Percentiles rank a stretch among this genome's conserved stretches.
Conservation (phyloP, 1,140 invertebrate genomes). For the Pentalonia nigronervosa region DNA sequence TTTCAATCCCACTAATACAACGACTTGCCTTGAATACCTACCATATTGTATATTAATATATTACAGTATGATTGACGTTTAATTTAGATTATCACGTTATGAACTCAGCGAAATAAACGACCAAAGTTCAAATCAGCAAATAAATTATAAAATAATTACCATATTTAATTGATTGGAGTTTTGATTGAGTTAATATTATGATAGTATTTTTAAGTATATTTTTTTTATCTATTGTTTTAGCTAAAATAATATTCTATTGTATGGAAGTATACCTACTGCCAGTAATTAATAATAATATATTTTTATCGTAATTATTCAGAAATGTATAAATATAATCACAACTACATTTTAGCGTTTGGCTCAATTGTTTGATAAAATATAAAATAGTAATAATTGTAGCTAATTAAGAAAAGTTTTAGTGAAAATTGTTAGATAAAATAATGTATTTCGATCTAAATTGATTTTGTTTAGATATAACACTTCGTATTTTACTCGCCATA, state of each 20-base stretch:
- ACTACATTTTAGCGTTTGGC: background rate
- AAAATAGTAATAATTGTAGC: background rate
- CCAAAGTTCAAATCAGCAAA: background rate
- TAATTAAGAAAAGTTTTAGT: background rate
- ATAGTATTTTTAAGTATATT: background rate
- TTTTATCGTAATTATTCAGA: background rate
- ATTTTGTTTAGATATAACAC: too few species aligned
- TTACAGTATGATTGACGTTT: background rate
- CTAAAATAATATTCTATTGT: background rate
- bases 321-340: background rate
- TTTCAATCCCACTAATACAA: background rate
- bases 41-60: conserved; percentile 6
- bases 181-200: background rate
- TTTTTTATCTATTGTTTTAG: background rate
- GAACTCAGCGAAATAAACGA: background rate
- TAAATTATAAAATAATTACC: background rate
- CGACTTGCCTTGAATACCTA: background rate
- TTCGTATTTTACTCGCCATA: too few species aligned
- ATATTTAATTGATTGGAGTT: background rate
- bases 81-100: conserved; percentile 1
- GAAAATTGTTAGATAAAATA: background rate
- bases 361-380: background rate
- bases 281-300: background rate
- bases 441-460: too few species aligned
- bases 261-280: background rate